Percentiles rank a stretch among this genome's conserved stretches.
phyloP scores from a whole-genome alignment of 2,113 vertebrate genomes.

The Atlantisia rogersi region DNA sequence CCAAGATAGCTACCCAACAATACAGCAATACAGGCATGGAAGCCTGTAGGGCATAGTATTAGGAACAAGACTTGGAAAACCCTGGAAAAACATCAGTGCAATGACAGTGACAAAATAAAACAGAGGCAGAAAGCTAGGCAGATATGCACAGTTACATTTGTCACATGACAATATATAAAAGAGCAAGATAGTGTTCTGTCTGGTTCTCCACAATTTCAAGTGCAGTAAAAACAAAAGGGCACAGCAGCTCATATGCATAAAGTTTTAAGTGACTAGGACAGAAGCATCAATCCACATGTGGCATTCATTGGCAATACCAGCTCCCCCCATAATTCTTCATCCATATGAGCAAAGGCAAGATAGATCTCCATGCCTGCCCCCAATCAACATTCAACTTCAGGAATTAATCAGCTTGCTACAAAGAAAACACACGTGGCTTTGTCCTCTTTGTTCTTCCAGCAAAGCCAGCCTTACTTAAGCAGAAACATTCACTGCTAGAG shows the following conservation, averaged over 20 bases:
- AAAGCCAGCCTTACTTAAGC: not conserved
- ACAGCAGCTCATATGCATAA: not conserved
- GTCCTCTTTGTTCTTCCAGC: not conserved
- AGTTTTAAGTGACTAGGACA: not conserved
- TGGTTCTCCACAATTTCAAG: not conserved
- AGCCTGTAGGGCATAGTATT: too few relatives aligned
- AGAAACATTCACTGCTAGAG: not conserved
- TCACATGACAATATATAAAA: not conserved
- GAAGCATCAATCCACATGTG: not conserved
- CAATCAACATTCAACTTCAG: not conserved
- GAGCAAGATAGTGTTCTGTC: not conserved
- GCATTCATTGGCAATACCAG: not conserved
- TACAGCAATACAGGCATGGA: not conserved
- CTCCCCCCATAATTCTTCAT: not conserved
- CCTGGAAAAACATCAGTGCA: not conserved
- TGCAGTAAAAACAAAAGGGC: not conserved
- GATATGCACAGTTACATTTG: not conserved
- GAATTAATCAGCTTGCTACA: not conserved
- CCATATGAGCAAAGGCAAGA: not conserved
- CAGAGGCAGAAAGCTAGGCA: not conserved
- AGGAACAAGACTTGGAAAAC: not conserved
- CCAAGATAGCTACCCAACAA: not conserved
- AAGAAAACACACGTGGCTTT: not conserved
- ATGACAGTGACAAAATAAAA: not conserved
- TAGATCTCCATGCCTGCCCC: not conserved